Conservation (phyloP, 2,888 invertebrate species). For the Cyrtodaria siliqua region DNA sequence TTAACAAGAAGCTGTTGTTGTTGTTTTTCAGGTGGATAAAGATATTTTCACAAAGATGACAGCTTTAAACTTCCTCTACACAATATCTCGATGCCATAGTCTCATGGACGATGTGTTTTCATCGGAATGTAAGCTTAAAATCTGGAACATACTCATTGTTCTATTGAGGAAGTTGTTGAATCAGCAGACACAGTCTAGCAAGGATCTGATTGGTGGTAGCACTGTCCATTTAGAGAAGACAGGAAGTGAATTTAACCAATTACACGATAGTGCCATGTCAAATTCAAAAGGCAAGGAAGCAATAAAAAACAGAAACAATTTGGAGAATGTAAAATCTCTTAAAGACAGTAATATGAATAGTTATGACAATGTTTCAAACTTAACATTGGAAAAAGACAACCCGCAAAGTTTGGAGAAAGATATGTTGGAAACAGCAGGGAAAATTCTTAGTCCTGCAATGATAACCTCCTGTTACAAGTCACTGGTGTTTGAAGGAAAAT, state of each 20-base stretch:
- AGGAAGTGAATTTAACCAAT: no score
- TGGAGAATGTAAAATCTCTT: not conserved
- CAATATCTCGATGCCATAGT: constrained; percentile 37
- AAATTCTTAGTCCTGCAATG: constrained; percentile 8
- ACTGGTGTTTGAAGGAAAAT: constrained; percentile 43
- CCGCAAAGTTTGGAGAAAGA: not conserved
- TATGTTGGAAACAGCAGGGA: not conserved
- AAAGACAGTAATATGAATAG: no score
- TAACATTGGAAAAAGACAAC: no score
- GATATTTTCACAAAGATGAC: constrained; percentile 32
- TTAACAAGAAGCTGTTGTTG: no score
- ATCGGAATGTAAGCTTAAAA: constrained; percentile 22
- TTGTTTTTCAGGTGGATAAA: constrained; percentile 15
- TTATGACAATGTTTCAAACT: no score
- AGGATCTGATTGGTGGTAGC: not conserved
- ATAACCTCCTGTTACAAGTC: constrained; percentile 34
- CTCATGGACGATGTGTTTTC: constrained; percentile 15
- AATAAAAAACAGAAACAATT: constrained; percentile 1
- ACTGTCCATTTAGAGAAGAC: not conserved
- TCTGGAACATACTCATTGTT: constrained; percentile 45
- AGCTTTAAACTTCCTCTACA: constrained; percentile 46
- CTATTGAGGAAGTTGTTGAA: constrained; percentile 26
- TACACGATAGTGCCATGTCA: no score
- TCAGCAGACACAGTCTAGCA: constrained; percentile 2
- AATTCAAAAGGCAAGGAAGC: not conserved